phyloP scores from a whole-genome alignment of 2,888 invertebrate genomes.

The Melipona beecheii region DNA sequence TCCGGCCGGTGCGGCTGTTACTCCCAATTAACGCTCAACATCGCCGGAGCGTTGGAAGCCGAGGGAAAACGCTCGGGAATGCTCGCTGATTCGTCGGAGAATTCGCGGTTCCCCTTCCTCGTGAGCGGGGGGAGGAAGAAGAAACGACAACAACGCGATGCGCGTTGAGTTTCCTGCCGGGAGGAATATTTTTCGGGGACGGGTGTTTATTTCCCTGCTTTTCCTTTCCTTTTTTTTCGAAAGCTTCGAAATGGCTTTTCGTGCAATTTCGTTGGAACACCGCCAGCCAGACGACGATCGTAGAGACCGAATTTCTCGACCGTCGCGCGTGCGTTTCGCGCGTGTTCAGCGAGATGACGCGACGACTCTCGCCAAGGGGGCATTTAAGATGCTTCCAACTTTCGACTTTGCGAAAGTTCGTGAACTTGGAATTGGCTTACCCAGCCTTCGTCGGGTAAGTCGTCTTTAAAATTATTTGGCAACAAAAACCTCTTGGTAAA shows the following conservation, averaged over 20 bases:
- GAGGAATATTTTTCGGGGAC: not conserved
- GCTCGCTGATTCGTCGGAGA: not conserved
- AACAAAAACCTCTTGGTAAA: too few species aligned
- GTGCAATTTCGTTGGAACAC: conserved; percentile 70
- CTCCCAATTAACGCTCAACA: not conserved
- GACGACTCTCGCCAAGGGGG: not conserved
- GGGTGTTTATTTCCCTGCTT: not conserved
- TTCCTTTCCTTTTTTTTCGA: not conserved
- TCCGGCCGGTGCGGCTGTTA: not conserved
- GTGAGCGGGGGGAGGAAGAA: not conserved
- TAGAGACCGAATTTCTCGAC: not conserved
- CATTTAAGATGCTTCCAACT: not conserved
- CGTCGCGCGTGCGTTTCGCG: not conserved
- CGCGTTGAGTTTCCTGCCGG: not conserved
- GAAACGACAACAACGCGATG: not conserved
- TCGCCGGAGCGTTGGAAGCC: not conserved
- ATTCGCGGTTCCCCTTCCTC: not conserved
- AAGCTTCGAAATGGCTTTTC: conserved; percentile 11
- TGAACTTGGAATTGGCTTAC: not conserved
- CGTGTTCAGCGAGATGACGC: conserved; percentile 10
- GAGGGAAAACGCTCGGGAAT: not conserved
- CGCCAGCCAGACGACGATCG: conserved; percentile 69
- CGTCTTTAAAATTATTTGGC: too few species aligned
- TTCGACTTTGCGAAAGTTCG: not conserved
- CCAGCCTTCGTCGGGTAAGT: too few species aligned